These are phyloP conservation scores for Gallinago stenura DNA, from an alignment of 2,797 vertebrate species.

Conservation along the genomic window DNA sequence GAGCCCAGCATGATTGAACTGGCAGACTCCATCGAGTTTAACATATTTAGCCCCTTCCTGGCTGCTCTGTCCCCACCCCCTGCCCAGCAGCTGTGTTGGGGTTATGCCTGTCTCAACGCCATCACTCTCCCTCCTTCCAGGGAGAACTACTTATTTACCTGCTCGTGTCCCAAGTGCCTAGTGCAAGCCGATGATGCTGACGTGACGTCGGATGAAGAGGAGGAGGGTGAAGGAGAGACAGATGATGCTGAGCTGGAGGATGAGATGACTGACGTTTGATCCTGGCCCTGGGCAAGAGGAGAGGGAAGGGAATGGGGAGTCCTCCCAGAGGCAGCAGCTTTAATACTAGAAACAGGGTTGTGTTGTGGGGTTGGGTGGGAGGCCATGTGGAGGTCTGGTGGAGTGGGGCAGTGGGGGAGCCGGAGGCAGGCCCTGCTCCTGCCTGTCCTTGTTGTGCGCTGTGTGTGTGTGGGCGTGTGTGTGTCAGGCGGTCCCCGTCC, in stretches of 20 bases:
- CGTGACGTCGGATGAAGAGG: constrained; percentile 94
- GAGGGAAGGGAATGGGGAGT: not conserved
- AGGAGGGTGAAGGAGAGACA: constrained; percentile 87
- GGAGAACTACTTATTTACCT: constrained; percentile 97
- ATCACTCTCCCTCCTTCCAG: constrained; percentile 65
- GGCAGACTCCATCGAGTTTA: not conserved
- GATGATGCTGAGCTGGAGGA: constrained; percentile 92
- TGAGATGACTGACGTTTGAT: constrained; percentile 98
- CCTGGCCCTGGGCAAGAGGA: not conserved
- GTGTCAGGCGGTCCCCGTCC: not conserved
- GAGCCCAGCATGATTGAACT: not conserved
- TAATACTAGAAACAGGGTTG: constrained; percentile 26
- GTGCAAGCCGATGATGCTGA: constrained; percentile 91
- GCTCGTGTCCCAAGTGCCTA: constrained; percentile 94
- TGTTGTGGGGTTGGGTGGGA: constrained; percentile 21
- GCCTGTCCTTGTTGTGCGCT: not conserved
- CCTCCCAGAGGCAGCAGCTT: constrained; percentile 21
- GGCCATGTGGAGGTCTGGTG: not conserved
- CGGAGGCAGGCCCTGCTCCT: not conserved
- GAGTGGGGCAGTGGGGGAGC: not conserved
- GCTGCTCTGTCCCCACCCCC: not conserved
- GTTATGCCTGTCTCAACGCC: not conserved
- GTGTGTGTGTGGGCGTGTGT: not conserved
- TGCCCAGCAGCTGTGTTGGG: not conserved
- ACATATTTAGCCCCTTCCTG: not conserved